Percentiles rank a stretch among this genome's conserved stretches.
phyloP scores from a whole-genome alignment of 1,140 invertebrate genomes.

The Ylistrum balloti region DNA sequence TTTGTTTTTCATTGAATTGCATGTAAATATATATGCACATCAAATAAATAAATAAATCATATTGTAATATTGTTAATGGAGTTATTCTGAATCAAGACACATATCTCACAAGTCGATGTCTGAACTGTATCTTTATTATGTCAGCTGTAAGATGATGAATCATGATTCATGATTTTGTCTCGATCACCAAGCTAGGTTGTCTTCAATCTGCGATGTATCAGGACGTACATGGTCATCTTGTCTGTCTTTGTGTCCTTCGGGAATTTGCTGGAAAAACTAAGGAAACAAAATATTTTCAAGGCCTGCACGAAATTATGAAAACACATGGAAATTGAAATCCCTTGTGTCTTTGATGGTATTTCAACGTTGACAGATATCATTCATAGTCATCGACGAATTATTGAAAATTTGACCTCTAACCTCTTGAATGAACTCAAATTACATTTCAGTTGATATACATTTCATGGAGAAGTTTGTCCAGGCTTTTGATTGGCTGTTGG shows the following conservation, averaged over 20 bases:
- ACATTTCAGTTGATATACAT: not conserved
- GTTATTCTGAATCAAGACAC: too few species aligned
- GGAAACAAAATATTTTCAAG: not conserved
- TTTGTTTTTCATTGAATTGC: too few species aligned
- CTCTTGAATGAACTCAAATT: not conserved
- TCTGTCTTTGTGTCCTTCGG: constrained; percentile 22
- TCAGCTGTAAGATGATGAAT: too few species aligned
- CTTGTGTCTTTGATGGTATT: not conserved
- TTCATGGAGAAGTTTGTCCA: not conserved
- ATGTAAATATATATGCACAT: too few species aligned
- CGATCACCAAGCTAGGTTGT: not conserved
- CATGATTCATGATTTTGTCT: too few species aligned
- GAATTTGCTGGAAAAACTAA: not conserved
- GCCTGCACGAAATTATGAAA: not conserved
- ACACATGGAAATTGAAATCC: not conserved
- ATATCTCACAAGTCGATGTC: too few species aligned
- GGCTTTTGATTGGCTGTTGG: not conserved
- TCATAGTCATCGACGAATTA: not conserved
- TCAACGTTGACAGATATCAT: not conserved
- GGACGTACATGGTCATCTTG: not conserved
- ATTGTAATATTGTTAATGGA: too few species aligned
- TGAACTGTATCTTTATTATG: too few species aligned
- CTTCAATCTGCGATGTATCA: not conserved
- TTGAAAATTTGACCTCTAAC: not conserved
- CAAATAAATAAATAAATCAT: too few species aligned